phyloP scores from a whole-genome alignment of 2,888 invertebrate genomes.

The Drosophila prolongata region DNA sequence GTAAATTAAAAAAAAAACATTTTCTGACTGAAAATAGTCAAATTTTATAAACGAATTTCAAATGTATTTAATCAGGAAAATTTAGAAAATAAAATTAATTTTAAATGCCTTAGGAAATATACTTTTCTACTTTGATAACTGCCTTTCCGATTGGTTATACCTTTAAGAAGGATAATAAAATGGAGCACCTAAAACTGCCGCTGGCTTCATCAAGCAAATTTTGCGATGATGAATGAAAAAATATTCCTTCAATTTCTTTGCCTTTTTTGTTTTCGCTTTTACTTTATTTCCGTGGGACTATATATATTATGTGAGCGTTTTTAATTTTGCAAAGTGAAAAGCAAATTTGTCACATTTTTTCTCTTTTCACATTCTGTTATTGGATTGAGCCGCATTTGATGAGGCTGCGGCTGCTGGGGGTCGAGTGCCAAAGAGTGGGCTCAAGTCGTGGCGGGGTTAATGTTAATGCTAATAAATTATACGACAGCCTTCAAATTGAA shows the following conservation, averaged over 20 bases:
- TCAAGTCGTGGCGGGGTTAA: conserved; percentile 72
- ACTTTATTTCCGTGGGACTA: conserved; percentile 25
- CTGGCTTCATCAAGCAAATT: conserved; percentile 54
- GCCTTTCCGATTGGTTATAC: background rate
- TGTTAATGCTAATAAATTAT: conserved; percentile 78
- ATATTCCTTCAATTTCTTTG: conserved; percentile 21
- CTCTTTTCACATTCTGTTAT: conserved; percentile 63
- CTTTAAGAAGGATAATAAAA: conserved; percentile 1
- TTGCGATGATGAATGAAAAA: conserved; percentile 74
- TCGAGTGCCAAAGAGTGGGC: conserved; percentile 18
- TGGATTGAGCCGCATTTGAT: conserved; percentile 75
- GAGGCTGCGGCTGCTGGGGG: conserved; percentile 47
- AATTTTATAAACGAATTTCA: no score
- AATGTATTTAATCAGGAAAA: no score
- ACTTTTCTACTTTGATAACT: no score
- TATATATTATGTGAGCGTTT: conserved; percentile 66
- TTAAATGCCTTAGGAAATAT: no score
- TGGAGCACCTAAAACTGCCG: conserved; percentile 19
- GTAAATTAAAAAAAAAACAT: no score
- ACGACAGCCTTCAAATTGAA: conserved; percentile 77
- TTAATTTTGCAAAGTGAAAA: conserved; percentile 77
- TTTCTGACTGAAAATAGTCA: no score
- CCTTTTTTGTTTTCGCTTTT: conserved; percentile 21
- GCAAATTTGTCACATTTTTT: conserved; percentile 71
- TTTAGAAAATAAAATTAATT: no score